A percentile compares a stretch with the other conserved stretches of the same genome.
These are phyloP conservation scores for Xanthorhoe spadicearia DNA, from an alignment of 2,888 invertebrate species.

Conservation along the genomic window DNA sequence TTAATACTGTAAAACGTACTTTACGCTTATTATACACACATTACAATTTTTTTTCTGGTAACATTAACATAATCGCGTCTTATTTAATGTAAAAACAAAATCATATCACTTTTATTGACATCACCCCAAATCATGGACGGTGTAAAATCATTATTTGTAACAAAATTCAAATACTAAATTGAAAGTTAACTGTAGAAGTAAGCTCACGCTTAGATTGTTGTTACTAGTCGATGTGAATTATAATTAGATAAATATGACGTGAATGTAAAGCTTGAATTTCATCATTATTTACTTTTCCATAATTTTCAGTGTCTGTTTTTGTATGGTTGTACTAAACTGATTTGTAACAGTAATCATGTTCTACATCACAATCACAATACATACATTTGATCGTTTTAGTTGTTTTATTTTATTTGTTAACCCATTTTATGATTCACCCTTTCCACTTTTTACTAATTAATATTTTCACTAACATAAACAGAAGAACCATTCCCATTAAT, in stretches of 20 bases:
- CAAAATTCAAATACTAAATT: slow-evolving; percentile 24
- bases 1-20: not conserved
- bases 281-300: slow-evolving; percentile 41
- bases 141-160: slow-evolving; percentile 7
- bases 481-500: no score
- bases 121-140: slow-evolving; percentile 8
- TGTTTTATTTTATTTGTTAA: slow-evolving; percentile 65
- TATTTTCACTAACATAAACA: no score
- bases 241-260: slow-evolving; percentile 39
- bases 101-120: not conserved
- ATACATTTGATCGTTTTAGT: slow-evolving; percentile 68
- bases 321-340: slow-evolving; percentile 40
- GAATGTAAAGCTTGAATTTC: slow-evolving; percentile 37
- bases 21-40: not conserved
- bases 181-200: slow-evolving; percentile 19
- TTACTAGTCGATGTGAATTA: slow-evolving; percentile 60
- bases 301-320: slow-evolving; percentile 57
- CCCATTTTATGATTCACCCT: slow-evolving; percentile 2
- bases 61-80: slow-evolving; percentile 11
- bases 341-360: slow-evolving; percentile 41
- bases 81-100: not conserved
- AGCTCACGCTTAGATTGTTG: slow-evolving; percentile 42
- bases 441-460: not conserved
- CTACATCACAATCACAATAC: slow-evolving; percentile 71
- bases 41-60: not conserved